phyloP scores from a whole-genome alignment of 2,888 invertebrate genomes.

The Cerastis leucographa region DNA sequence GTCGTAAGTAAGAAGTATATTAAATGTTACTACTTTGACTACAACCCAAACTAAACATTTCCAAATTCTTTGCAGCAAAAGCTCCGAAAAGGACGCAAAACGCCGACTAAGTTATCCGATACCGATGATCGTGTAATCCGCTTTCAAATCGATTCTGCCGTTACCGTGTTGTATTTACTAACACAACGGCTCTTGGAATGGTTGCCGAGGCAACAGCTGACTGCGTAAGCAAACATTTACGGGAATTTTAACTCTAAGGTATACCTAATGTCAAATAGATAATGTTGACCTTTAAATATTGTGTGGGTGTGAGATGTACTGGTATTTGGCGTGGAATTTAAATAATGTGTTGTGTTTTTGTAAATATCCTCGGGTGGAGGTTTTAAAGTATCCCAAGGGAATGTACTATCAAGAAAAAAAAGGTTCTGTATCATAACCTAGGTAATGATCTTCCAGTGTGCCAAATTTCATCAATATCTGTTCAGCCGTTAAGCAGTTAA shows the following conservation, averaged over 20 bases:
- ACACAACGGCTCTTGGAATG: slow-evolving; percentile 12
- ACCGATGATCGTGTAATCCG: slow-evolving; percentile 38
- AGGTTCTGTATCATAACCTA: not conserved
- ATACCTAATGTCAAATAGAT: not conserved
- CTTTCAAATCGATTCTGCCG: slow-evolving; percentile 19
- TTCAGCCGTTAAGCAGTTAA: not conserved
- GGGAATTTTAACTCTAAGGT: not conserved
- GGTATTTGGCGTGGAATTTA: not conserved
- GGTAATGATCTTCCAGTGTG: not conserved
- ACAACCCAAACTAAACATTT: not conserved
- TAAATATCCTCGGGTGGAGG: not conserved
- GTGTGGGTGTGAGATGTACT: not conserved
- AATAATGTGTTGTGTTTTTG: not conserved
- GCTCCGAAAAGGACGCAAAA: not conserved
- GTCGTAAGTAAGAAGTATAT: not conserved
- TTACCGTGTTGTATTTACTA: slow-evolving; percentile 27
- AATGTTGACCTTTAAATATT: slow-evolving; percentile 12
- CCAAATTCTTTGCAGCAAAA: slow-evolving; percentile 12
- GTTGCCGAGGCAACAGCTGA: slow-evolving; percentile 8
- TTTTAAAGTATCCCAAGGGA: not conserved
- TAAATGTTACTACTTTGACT: not conserved
- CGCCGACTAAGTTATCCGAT: slow-evolving; percentile 6
- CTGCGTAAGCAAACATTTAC: slow-evolving; percentile 11
- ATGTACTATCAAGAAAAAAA: not conserved
- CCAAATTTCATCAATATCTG: not conserved